phyloP scores from a whole-genome alignment of 2,113 vertebrate genomes.

The Antigone vipio region DNA sequence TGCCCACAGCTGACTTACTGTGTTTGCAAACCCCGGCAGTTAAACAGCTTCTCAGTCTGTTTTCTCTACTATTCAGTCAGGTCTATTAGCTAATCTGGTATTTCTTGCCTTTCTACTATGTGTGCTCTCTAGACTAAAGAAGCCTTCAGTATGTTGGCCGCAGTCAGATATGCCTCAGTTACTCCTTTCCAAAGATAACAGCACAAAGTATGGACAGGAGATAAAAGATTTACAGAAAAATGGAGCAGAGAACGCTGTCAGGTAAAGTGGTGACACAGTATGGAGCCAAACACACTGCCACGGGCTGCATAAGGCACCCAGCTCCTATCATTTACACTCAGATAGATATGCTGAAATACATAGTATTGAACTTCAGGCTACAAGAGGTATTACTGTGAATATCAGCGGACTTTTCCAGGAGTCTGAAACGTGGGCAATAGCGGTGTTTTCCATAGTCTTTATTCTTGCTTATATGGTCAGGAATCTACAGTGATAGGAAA shows the following conservation, averaged over 20 bases:
- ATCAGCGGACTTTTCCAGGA: background rate
- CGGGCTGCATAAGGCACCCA: background rate
- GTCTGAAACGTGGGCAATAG: background rate
- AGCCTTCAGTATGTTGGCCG: background rate
- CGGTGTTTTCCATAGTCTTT: background rate
- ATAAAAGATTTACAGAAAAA: background rate
- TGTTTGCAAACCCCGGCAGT: background rate
- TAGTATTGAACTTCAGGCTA: background rate
- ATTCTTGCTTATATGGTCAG: background rate
- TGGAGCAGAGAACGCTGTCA: background rate
- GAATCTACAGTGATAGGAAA: background rate
- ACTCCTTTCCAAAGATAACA: background rate
- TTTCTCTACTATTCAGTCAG: background rate
- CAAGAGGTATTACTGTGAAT: background rate
- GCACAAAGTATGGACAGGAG: background rate
- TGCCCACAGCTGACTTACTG: background rate
- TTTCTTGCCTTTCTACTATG: background rate
- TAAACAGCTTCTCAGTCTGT: background rate
- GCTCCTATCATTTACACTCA: background rate
- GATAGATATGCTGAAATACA: background rate
- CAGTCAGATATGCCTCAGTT: background rate
- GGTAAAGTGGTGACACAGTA: background rate
- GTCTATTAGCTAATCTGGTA: background rate
- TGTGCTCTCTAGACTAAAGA: background rate
- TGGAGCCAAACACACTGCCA: background rate